Conservation (phyloP, 2,888 invertebrate species). For the Folsomia manolachei region DNA sequence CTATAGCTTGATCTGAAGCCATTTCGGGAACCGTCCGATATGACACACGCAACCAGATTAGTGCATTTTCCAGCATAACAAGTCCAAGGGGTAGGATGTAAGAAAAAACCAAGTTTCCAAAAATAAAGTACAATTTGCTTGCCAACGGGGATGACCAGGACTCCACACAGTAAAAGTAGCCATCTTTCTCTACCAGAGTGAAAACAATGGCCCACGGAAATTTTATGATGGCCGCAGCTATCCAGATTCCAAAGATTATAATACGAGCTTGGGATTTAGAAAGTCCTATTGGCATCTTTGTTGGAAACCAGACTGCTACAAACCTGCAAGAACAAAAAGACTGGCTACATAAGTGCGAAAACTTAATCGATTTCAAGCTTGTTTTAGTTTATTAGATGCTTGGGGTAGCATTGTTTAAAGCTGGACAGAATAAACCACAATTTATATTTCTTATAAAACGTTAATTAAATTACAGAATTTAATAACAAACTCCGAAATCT, state of each 20-base stretch:
- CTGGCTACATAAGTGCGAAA: too few relatives aligned
- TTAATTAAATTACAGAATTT: too few relatives aligned
- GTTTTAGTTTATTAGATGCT: too few relatives aligned
- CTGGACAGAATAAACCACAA: too few relatives aligned
- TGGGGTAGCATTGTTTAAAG: too few relatives aligned
- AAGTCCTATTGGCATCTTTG: conserved; percentile 60
- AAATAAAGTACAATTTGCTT: conserved; percentile 78
- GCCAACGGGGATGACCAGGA: conserved; percentile 81
- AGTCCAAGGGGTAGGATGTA: conserved; percentile 86
- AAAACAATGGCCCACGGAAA: conserved; percentile 55
- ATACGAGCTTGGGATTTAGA: conserved; percentile 53
- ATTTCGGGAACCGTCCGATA: conserved; percentile 76
- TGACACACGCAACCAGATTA: conserved; percentile 89
- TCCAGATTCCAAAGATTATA: conserved; percentile 55
- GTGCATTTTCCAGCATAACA: conserved; percentile 84
- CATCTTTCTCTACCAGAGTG: conserved; percentile 38
- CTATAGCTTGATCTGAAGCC: conserved; percentile 52
- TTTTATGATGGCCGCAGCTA: conserved; percentile 53
- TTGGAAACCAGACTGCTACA: conserved; percentile 90
- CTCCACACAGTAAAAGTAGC: conserved; percentile 70
- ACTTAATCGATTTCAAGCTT: too few relatives aligned
- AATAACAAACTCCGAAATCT: too few relatives aligned
- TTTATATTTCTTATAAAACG: too few relatives aligned
- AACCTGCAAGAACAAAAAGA: too few relatives aligned
- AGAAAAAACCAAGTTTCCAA: conserved; percentile 83